Evolutionary conservation across 2,888 invertebrate species (phyloP).

Genomic region (Orthosia gracilis): DNA sequence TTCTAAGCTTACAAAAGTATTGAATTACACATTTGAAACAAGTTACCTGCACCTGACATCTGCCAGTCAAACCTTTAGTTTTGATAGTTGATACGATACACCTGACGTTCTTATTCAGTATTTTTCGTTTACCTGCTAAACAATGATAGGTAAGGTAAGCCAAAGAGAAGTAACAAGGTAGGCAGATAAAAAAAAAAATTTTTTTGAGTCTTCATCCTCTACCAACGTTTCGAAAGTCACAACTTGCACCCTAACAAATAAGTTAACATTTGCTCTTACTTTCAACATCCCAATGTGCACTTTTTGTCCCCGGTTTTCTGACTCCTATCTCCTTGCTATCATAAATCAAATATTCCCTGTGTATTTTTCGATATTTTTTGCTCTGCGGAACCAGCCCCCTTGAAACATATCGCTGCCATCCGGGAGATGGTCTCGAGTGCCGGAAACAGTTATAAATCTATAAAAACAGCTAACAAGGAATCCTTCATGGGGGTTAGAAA

Average conservation of each 20-base stretch:
- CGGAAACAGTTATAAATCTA: slow-evolving; percentile 82
- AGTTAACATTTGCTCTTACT: slow-evolving; percentile 16
- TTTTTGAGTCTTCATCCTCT: background rate
- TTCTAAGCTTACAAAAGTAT: slow-evolving; percentile 47
- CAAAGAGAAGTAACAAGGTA: background rate
- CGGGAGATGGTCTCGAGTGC: slow-evolving; percentile 78
- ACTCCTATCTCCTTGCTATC: slow-evolving; percentile 44
- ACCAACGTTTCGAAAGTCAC: background rate
- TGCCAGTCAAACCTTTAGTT: slow-evolving; percentile 51
- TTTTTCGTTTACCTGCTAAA: slow-evolving; percentile 30
- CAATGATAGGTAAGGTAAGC: background rate
- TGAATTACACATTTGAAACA: slow-evolving; percentile 48
- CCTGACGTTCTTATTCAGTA: slow-evolving; percentile 30
- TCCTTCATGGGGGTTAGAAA: slow-evolving; percentile 67
- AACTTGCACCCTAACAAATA: background rate
- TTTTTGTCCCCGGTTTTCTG: slow-evolving; percentile 16
- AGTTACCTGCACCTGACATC: slow-evolving; percentile 47
- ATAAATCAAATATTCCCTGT: slow-evolving; percentile 61
- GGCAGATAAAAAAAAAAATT: background rate
- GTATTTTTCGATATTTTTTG: slow-evolving; percentile 50
- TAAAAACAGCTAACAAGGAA: slow-evolving; percentile 77
- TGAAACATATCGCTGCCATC: slow-evolving; percentile 84
- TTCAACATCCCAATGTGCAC: slow-evolving; percentile 3
- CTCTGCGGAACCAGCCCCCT: slow-evolving; percentile 68
- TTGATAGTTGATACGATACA: slow-evolving; percentile 36